Base-by-base conservation (phyloP, 2,797 vertebrate species). In the Acanthopagrus latus region DNA sequence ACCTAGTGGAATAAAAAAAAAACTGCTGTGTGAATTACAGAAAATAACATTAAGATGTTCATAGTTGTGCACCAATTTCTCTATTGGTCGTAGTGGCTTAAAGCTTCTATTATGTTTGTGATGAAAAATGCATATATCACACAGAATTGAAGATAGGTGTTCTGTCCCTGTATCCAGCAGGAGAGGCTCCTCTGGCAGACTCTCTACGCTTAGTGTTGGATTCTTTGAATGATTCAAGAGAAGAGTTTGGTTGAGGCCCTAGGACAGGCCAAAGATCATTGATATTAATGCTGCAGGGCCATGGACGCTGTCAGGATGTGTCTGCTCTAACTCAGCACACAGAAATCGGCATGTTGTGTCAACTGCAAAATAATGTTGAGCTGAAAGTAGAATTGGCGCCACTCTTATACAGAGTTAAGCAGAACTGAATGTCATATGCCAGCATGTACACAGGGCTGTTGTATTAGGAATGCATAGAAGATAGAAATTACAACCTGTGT, bases 1-100 rank as follows among this genome's bases (percentile, higher is more conserved):
- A 81, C 71, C 89, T 92, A 76, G 89, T 89, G 90, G 90, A 14
- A 29, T 23, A 60, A 48, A 33, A 33, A 33, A 33, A 7, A 33
- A 33, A 33, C 33, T 7, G 17, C 1, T 7, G 0, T 7, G 43
- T 64, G 3, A 64, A 12, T 51, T 21, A n/a, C 0, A 52, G 5
- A 46, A 25, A 8, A 10, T 2, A 13, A 21, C 7, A 5, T 56
- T 14, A n/a, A 3, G 7, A 44, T 20, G 20, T 20, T 50, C n/a
- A 29, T 1, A 16, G 21, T 25, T 65, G 3, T 11, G 6, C 6
- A 25, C 5, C 14, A 14, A 17, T 54, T 50, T 64, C 4, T 58
- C 38, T 29, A 33, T 33, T 6, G 20, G 43, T 29, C 38, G 51
- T 21, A 58, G 7, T 43, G 33, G 33, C 33, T 33, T 33, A 33